phyloP scores from a whole-genome alignment of 2,888 invertebrate genomes.

The Limnephilus marmoratus region DNA sequence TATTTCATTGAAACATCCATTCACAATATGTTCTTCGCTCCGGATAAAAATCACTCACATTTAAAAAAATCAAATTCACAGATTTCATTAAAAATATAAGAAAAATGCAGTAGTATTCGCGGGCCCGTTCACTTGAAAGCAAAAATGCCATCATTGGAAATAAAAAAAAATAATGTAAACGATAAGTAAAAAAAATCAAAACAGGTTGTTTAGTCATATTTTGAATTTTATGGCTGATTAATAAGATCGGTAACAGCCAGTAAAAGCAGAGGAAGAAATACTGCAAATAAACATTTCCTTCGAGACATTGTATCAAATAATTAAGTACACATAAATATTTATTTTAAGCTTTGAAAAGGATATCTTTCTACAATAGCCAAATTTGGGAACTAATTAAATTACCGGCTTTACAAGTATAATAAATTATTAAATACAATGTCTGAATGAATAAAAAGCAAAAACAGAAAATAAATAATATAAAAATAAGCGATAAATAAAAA shows the following conservation, averaged over 20 bases:
- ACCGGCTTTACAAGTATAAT: not conserved
- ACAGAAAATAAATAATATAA: not conserved
- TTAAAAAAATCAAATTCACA: slow-evolving; percentile 43
- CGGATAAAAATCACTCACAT: slow-evolving; percentile 56
- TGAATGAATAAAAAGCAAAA: not conserved
- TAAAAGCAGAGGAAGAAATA: slow-evolving; percentile 71
- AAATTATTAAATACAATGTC: slow-evolving; percentile 11
- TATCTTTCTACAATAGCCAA: slow-evolving; percentile 15
- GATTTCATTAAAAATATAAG: slow-evolving; percentile 37
- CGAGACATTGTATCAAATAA: slow-evolving; percentile 62
- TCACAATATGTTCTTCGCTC: slow-evolving; percentile 75
- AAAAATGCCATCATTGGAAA: not conserved
- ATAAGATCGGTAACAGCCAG: slow-evolving; percentile 33
- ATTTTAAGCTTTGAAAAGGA: not conserved
- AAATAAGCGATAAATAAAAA: not conserved
- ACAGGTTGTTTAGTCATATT: not conserved
- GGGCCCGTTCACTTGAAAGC: slow-evolving; percentile 20
- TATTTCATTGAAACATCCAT: slow-evolving; percentile 71
- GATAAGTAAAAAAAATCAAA: slow-evolving; percentile 7
- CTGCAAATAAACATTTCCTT: slow-evolving; percentile 76
- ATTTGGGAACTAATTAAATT: slow-evolving; percentile 1
- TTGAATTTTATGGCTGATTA: not conserved
- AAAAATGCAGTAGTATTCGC: slow-evolving; percentile 27
- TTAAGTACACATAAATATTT: slow-evolving; percentile 63
- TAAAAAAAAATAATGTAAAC: not conserved